Evolutionary conservation across 1,140 invertebrate genomes (phyloP), one percentile per base, ranked within the genome.

Genomic region (Sogatella furcifera): DNA sequence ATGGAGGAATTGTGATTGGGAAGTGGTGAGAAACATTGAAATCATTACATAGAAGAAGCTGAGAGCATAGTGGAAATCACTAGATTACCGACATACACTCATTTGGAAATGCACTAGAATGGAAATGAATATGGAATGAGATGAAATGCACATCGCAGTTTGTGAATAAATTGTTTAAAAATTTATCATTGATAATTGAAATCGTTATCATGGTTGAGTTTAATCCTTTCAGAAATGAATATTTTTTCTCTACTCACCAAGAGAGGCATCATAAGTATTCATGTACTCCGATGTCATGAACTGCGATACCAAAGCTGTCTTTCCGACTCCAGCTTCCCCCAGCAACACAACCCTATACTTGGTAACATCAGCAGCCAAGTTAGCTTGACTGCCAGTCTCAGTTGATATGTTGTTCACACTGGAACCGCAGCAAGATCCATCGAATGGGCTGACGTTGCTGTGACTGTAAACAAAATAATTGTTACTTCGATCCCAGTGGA

Each of bases 261-360:
- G 73, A 21, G 82, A 84, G 13, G 83, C 77, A 67, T 88, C 86
- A 65, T 86, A 85, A 17, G 82, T 82, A 65, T 84, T 86, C 67
- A 87, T 86, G 69, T 87, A 88, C 68, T 89, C 87, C 55, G 85
- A 88, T 19, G 86, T 89, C 68, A 87, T 86, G 70, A 90, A 90
- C 74, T 90, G 88, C 44, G 80, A 81, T 0, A 84, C 82, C 22
- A 91, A 76, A 11, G 88, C 80, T 5, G 85, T 85, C 72, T 90
- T 90, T 2, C 88, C 88, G 34, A 90, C 87, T n/a, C 85, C 85
- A 1, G 80, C 76, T 13, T 82, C 81, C 1, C 88, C 88, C 22
- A 89, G 71, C 74, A 90, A 80, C 15, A 84, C 84, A 17, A 90
- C 84, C 66, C 81, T 80, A 69, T 82, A 86, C 60, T 69, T 72